Percentiles rank a stretch among this genome's conserved stretches.
Conservation (phyloP, 2,797 vertebrate genomes). For the Spinibarbus caldwelli region DNA sequence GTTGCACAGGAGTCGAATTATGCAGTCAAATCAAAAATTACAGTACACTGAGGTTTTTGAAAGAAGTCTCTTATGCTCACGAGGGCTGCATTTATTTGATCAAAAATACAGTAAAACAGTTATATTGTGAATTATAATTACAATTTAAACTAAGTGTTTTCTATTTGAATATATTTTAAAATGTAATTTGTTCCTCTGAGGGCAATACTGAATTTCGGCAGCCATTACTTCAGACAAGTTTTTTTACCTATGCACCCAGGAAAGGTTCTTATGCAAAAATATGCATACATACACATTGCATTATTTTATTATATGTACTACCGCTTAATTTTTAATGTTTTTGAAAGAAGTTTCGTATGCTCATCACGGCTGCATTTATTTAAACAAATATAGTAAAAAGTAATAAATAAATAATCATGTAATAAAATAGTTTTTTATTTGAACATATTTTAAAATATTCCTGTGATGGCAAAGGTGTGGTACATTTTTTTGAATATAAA, state of each 20-base stretch:
- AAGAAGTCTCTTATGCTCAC: not conserved
- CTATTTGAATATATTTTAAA: not conserved
- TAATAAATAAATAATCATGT: not conserved
- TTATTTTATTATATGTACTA: not conserved
- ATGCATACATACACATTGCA: not conserved
- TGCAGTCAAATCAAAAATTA: not conserved
- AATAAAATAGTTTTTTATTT: not conserved
- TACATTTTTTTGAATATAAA: not conserved
- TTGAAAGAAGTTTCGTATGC: not conserved
- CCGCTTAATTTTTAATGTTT: not conserved
- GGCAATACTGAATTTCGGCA: not conserved
- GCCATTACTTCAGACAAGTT: not conserved
- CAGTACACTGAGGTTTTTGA: constrained; percentile 3
- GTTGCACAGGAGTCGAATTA: constrained; percentile 5
- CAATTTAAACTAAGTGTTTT: not conserved
- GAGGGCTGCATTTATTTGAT: not conserved
- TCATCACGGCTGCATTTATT: not conserved
- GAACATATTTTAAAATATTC: not conserved
- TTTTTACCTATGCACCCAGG: not conserved
- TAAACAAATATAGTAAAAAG: too few relatives aligned
- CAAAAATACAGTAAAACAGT: not conserved
- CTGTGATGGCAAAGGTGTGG: too few relatives aligned
- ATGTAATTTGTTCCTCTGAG: not conserved
- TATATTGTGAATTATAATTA: not conserved
- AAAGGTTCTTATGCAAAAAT: not conserved